Percentiles rank a stretch among this genome's conserved stretches.
These are phyloP conservation scores for Carpatolechia fugitivella DNA, from an alignment of 2,888 invertebrate species.

Conservation along the genomic window DNA sequence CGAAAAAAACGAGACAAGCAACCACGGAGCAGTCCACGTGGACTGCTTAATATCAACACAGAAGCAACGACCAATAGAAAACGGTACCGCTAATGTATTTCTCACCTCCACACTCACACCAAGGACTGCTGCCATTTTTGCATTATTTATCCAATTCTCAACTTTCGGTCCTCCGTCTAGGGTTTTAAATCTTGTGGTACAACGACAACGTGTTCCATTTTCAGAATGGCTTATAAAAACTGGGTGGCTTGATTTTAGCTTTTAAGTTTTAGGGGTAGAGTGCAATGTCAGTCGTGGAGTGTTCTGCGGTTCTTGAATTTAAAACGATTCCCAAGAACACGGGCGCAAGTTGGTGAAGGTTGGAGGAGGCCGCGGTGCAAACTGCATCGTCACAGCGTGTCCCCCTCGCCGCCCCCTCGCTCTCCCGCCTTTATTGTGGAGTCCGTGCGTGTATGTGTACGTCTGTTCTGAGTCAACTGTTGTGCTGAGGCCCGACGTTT, in stretches of 20 bases:
- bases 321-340: conserved; percentile 79
- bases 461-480: conserved; percentile 68
- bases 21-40: conserved; percentile 76
- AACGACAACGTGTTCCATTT: conserved; percentile 49
- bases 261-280: conserved; percentile 48
- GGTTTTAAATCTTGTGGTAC: conserved; percentile 54
- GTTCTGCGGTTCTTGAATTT: conserved; percentile 76
- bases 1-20: conserved; percentile 77
- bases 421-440: conserved; percentile 61
- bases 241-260: conserved; percentile 46
- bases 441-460: conserved; percentile 50
- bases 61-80: conserved; percentile 79
- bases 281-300: conserved; percentile 50
- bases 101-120: conserved; percentile 80
- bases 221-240: conserved; percentile 61
- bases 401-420: conserved; percentile 33
- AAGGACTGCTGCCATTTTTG: conserved; percentile 62
- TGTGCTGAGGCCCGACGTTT: conserved; percentile 68
- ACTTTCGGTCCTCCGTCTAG: conserved; percentile 48
- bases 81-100: conserved; percentile 80
- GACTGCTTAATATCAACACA: conserved; percentile 79
- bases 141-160: conserved; percentile 58
- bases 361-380: conserved; percentile 77
- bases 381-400: conserved; percentile 72
- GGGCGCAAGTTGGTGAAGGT: conserved; percentile 77